Evolutionary conservation across 2,888 invertebrate species (phyloP), one percentile per base, ranked within the genome.

Genomic region (Stenolophus ochropezus): DNA sequence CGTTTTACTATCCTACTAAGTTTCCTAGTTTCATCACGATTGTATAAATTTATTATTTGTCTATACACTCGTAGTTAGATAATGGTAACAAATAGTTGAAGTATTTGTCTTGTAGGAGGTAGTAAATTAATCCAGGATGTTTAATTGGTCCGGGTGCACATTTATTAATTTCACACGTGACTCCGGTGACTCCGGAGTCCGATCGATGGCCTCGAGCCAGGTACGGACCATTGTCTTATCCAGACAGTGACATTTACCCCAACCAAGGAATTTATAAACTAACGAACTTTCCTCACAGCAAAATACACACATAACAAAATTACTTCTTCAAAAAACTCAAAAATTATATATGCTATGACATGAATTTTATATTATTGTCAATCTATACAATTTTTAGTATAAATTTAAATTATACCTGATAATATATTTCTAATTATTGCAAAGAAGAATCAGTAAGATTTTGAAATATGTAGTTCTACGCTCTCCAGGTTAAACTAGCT

Each of bases 131-230:
- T 74, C 49, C 14, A 23, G 47, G 87, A 86, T 88, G 88, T 88
- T 88, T 88, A 88, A 88, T 88, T 88, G 84, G 84, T 85, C 86
- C 86, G 85, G 86, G 87, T 87, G 87, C 86, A 87, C 87, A 86
- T 88, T 88, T 88, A 88, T 88, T 88, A 88, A 88, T 88, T 88
- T 88, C 87, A 88, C 87, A 88, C 87, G 88, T 88, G 87, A 87
- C 87, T 86, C 86, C 83, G 82, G 86, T 21, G 21, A 82, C 83
- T 80, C 73, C 65, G 83, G 84, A 83, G 83, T 84, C 83, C 83
- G 82, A 84, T 84, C 84, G 84, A 84, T 84, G 84, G 83, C 83
- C 84, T 84, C 84, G 85, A 86, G 85, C 86, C 86, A 86, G 86
- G 86, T 86, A 86, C 85, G 80, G 73, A 42, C 85, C 84, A 85